These are phyloP conservation scores for Ctenochaetus hawaiiensis DNA, from an alignment of 2,797 vertebrate genomes.

Conservation along the genomic window DNA sequence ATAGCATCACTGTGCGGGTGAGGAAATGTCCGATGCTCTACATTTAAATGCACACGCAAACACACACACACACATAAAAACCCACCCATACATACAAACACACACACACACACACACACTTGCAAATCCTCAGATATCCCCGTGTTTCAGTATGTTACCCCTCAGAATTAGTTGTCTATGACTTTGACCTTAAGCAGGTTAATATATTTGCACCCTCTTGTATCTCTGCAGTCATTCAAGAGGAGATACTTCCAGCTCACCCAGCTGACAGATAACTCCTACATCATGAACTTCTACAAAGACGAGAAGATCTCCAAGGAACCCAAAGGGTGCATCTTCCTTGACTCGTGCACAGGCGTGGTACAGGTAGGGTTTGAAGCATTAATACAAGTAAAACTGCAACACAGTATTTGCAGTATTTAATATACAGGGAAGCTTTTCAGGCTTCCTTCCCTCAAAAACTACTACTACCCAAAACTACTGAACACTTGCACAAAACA, in stretches of 20 bases:
- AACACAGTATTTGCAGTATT: background rate
- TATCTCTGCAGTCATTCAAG: slow-evolving; percentile 92
- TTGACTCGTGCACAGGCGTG: slow-evolving; percentile 98
- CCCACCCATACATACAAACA: background rate
- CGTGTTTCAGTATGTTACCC: background rate
- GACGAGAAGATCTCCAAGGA: slow-evolving; percentile 99
- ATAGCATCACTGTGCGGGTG: slow-evolving; percentile 97
- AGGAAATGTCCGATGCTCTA: slow-evolving; percentile 69
- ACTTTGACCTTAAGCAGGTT: background rate
- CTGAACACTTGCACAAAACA: background rate
- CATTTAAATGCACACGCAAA: slow-evolving; percentile 1
- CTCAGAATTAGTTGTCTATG: background rate
- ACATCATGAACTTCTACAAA: slow-evolving; percentile 99
- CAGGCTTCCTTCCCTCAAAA: background rate
- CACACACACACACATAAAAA: background rate
- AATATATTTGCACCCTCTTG: slow-evolving; percentile 2
- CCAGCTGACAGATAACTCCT: slow-evolving; percentile 96
- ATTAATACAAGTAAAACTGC: background rate
- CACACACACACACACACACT: background rate
- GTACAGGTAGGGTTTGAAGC: slow-evolving; percentile 89
- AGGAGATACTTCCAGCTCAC: slow-evolving; percentile 98
- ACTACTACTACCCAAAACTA: background rate
- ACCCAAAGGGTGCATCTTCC: slow-evolving; percentile 98
- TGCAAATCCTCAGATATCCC: background rate
- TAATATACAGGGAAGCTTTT: background rate